Base-by-base conservation (phyloP, 1,140 invertebrate species). In the Tetramorium simillimum region DNA sequence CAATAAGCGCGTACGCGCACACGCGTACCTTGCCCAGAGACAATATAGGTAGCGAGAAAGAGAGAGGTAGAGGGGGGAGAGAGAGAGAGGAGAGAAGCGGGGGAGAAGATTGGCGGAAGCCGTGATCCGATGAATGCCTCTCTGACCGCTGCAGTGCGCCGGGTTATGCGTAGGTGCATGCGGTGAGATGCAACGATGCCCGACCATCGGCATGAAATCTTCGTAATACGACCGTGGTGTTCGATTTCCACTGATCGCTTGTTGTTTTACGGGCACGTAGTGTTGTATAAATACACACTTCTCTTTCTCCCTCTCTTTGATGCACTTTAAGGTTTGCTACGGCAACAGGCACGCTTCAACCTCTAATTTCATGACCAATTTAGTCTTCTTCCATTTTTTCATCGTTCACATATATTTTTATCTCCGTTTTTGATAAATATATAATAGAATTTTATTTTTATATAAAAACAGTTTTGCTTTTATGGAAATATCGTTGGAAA, bases 71-170 rank as follows among this genome's bases (percentile, higher is more conserved):
- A 46, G 18, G 53, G 62, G 46, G 49, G 65, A 37, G 24, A 73
- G 16, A 28, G 21, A 51, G 37, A 51, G 58, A 33, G 70, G 78
- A 53, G 43, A 10, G 1, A 5, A 33, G 16, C 4, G 33, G 14
- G 14, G 58, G 24, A 51, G 24, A 72, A 51, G 58, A 33, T 77
- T 43, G 60, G 62, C 82, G 82, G 75, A 85, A 77, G 56, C 73
- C 21, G 49, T 85, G 58, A 85, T 85, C 70, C 82, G 58, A 81
- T 81, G 78, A 81, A 81, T 70, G 78, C 78, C 14, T 70, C 76
- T 65, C 43, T 65, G 40, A 46, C 24, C 76, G 40, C 58, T 80
- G 76, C 76, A 78, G 58, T 51, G 60, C 77, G 63, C 62, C 33
- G 63, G 18, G 77, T 81, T 81, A 81, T 58, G 76, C 60, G 43